These are phyloP conservation scores for Vicugna pacos DNA, from an alignment of 2,113 vertebrate species.

Conservation along the genomic window DNA sequence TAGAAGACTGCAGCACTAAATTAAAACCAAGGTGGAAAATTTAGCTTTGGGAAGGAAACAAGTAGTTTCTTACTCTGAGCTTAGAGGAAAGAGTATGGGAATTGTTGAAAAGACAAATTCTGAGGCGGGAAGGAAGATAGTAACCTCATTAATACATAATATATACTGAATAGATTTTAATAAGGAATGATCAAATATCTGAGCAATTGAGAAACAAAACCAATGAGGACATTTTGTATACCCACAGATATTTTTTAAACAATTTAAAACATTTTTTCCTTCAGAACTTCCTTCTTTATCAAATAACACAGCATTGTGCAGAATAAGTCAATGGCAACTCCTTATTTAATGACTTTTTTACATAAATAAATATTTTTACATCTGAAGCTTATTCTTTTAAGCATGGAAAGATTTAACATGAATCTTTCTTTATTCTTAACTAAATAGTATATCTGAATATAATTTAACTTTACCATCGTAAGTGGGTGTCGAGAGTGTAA, in stretches of 20 bases:
- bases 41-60: constrained; percentile 13
- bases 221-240: constrained; percentile 40
- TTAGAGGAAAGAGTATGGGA: constrained; percentile 68
- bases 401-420: constrained; percentile 49
- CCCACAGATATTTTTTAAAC: constrained; percentile 20
- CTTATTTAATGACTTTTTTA: constrained; percentile 56
- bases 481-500: constrained; percentile 32
- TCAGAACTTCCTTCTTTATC: constrained; percentile 34
- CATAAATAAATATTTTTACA: constrained; percentile 31
- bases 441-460: constrained; percentile 71
- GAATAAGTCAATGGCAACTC: neutral
- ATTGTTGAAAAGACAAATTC: constrained; percentile 56
- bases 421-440: constrained; percentile 52
- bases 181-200: neutral
- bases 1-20: neutral
- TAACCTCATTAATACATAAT: neutral
- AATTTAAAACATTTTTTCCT: neutral
- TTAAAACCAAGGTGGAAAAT: neutral
- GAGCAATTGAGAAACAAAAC: constrained; percentile 47
- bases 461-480: constrained; percentile 64
- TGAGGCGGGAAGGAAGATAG: constrained; percentile 7
- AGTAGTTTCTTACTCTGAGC: neutral
- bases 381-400: constrained; percentile 83
- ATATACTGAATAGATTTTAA: neutral
- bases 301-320: constrained; percentile 53